phyloP scores from a whole-genome alignment of 2,797 vertebrate genomes.

The Xenentodon cancila region DNA sequence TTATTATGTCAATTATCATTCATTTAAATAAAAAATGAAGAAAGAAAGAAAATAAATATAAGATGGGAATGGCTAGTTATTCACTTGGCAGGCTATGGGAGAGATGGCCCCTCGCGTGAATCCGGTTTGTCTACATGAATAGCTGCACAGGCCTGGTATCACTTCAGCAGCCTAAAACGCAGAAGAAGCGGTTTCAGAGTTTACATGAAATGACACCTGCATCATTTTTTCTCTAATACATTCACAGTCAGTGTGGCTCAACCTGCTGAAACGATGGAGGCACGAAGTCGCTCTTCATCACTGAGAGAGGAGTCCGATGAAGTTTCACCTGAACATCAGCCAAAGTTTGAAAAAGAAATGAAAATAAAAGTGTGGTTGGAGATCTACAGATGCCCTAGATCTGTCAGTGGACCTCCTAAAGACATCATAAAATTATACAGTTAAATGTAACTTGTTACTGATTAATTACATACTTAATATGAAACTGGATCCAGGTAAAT shows the following conservation, averaged over 20 bases:
- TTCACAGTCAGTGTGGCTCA: conserved; percentile 4
- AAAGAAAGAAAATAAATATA: too few relatives aligned
- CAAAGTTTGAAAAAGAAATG: background rate
- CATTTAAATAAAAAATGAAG: too few relatives aligned
- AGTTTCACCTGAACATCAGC: conserved; percentile 42
- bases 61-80: too few relatives aligned
- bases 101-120: conserved; percentile 50
- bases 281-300: conserved; percentile 65
- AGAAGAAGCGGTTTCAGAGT: conserved; percentile 15
- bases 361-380: background rate
- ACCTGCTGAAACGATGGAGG: conserved; percentile 54
- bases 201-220: background rate
- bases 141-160: conserved; percentile 22
- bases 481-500: too few relatives aligned
- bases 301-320: conserved; percentile 41
- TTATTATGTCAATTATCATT: too few relatives aligned
- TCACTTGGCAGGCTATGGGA: conserved; percentile 55
- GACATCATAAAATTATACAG: too few relatives aligned
- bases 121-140: conserved; percentile 55
- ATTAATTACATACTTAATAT: too few relatives aligned
- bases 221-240: background rate
- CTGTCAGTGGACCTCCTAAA: too few relatives aligned
- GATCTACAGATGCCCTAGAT: too few relatives aligned
- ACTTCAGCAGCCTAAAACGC: conserved; percentile 51
- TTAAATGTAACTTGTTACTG: too few relatives aligned